These are phyloP conservation scores for Falco peregrinus DNA, from an alignment of 2,797 vertebrate genomes.

Conservation along the genomic window DNA sequence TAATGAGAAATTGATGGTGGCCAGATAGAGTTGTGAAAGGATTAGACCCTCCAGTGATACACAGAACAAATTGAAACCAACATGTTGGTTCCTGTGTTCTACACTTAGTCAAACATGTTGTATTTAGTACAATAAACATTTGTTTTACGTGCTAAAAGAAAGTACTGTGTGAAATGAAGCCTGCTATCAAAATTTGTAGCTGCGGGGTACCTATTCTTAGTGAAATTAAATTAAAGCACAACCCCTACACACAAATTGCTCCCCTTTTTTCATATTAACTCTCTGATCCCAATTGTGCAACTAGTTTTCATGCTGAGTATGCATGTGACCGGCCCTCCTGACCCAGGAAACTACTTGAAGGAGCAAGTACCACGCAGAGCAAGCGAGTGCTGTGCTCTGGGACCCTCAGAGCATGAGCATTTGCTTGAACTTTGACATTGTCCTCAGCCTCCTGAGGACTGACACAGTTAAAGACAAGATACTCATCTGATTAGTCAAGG, in stretches of 20 bases:
- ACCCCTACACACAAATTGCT: background rate
- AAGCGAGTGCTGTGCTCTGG: background rate
- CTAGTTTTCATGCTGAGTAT: background rate
- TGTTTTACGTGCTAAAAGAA: background rate
- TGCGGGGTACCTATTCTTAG: background rate
- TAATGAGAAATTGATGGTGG: constrained; percentile 48
- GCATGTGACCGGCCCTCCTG: background rate
- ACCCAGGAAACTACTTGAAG: background rate
- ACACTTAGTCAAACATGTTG: constrained; percentile 45
- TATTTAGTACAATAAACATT: constrained; percentile 55
- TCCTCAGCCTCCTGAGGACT: background rate
- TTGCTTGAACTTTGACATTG: background rate
- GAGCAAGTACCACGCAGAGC: background rate
- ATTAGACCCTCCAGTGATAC: constrained; percentile 56
- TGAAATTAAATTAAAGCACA: background rate
- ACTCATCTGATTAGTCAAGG: background rate
- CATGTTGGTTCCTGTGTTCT: constrained; percentile 52
- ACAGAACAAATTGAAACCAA: constrained; percentile 58
- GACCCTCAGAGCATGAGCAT: background rate
- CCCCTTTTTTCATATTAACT: background rate
- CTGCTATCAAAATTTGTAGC: background rate
- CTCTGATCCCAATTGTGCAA: background rate
- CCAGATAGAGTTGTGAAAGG: constrained; percentile 54
- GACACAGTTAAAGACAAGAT: background rate
- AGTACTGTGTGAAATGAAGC: constrained; percentile 25